Base-by-base conservation (phyloP, 1,140 invertebrate species). In the Dinoponera quadriceps region DNA sequence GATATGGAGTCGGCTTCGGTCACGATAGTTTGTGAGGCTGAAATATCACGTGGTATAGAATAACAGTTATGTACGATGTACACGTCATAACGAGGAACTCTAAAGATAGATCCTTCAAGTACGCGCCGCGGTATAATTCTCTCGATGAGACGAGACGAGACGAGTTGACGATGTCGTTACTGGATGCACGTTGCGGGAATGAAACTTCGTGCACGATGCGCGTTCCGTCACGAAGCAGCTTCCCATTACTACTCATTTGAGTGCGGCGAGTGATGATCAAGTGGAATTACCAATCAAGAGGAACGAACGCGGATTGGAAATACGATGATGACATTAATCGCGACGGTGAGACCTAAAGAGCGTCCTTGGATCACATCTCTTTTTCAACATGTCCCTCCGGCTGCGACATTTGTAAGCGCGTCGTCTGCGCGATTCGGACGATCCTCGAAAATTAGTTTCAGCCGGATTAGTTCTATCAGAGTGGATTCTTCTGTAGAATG, bases 111-210 rank as follows among this genome's bases (percentile, higher is more conserved):
- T 22, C n/a, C 33, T 29, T 0, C 44, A 62, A 33, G n/a, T 22
- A 33, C 63, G 27, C 38, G 22, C 11, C 11, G 5, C 25, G 20
- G 33, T 18, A 9, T 22, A 75, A 75, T 66, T 68, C 48, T 77
- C 29, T 77, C 48, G 2, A 66, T 16, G 38, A 38, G 5, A 66
- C 16, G 22, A n/a, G n/a, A n/a, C n/a, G n/a, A n/a, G n/a, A n/a
- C n/a, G 13, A 68, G 16, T 68, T 22, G n/a, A 68, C 20, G 29
- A 33, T 33, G 33, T 68, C 22, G 20, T 75, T 51, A 65, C 14
- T 25, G n/a, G 74, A 84, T 87, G 59, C 48, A 71, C 74, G 60
- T 85, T 87, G 81, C 75, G 65, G 51, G 75, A 88, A 54, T 27
- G 18, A 84, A 88, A 87, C 69, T 85, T 74, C 14, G 27, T 48